A percentile compares a stretch with the other conserved stretches of the same genome.
Evolutionary conservation across 2,797 vertebrate genomes (phyloP).

Genomic region (Pyrocephalus nanus): DNA sequence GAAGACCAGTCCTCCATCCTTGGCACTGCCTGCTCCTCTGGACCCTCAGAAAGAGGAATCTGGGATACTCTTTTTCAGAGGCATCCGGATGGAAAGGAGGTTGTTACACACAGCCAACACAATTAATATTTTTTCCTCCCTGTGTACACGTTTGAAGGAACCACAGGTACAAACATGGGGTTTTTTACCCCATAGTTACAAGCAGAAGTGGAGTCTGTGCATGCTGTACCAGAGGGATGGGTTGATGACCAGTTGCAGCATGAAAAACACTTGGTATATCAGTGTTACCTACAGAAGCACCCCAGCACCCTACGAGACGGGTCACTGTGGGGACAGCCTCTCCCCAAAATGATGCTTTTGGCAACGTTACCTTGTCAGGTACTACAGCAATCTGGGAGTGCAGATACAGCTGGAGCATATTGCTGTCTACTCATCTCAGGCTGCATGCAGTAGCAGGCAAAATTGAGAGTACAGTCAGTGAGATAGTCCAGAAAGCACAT

Average conservation of each 20-base stretch:
- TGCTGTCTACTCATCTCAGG: conserved; percentile 55
- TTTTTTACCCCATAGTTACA: not conserved
- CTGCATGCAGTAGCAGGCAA: conserved; percentile 69
- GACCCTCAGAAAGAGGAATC: not conserved
- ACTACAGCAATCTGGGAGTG: conserved; percentile 57
- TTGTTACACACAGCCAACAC: not conserved
- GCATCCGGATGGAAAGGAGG: not conserved
- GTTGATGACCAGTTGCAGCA: not conserved
- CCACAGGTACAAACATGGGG: not conserved
- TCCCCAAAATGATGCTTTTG: not conserved
- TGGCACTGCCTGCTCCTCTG: not conserved
- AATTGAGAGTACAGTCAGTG: conserved; percentile 48
- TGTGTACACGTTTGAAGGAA: not conserved
- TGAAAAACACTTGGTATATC: conserved; percentile 23
- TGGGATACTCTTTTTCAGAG: not conserved
- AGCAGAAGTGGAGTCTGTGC: conserved; percentile 5
- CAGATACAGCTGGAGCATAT: conserved; percentile 29
- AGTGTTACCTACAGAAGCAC: conserved; percentile 24
- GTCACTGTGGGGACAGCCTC: not conserved
- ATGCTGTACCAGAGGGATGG: conserved; percentile 3
- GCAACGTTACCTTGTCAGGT: not conserved
- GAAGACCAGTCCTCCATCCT: not conserved
- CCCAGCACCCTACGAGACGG: not conserved
- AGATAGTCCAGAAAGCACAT: conserved; percentile 58
- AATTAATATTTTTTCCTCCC: accelerated